A percentile compares a stretch with the other conserved stretches of the same genome.
Evolutionary conservation across 2,113 vertebrate species (phyloP).

Genomic region (Xenopus tropicalis): DNA sequence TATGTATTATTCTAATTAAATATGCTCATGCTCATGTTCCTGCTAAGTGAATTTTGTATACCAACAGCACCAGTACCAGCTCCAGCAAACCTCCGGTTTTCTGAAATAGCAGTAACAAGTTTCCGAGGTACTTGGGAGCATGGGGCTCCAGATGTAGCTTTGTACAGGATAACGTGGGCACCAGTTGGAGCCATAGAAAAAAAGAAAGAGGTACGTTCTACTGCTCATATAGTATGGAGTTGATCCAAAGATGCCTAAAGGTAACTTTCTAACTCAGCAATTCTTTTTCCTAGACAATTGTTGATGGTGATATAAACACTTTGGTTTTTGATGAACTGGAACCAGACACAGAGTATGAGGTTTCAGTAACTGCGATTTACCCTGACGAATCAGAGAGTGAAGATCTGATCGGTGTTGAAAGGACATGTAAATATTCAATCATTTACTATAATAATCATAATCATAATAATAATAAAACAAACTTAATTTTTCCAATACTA

Average conservation of each 20-base stretch:
- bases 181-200: conserved; percentile 64
- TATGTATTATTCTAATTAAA: no score
- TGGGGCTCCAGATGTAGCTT: conserved; percentile 83
- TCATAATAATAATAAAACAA: conserved; percentile 46
- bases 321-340: conserved; percentile 77
- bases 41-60: not conserved
- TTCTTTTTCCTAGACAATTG: conserved; percentile 69
- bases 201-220: conserved; percentile 22
- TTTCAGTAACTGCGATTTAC: conserved; percentile 92
- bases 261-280: not conserved
- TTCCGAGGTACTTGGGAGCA: conserved; percentile 90
- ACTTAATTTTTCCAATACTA: not conserved
- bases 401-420: conserved; percentile 77
- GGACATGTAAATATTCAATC: conserved; percentile 75
- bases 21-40: no score
- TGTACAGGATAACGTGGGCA: conserved; percentile 84
- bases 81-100: conserved; percentile 79
- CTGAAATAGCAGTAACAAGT: conserved; percentile 77
- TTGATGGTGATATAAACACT: conserved; percentile 75
- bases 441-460: conserved; percentile 15
- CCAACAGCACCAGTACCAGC: conserved; percentile 77
- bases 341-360: conserved; percentile 78
- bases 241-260: not conserved
- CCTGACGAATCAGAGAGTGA: conserved; percentile 96
- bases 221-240: not conserved